Evolutionary conservation across 2,113 vertebrate genomes (phyloP).

Genomic region (Isurus oxyrinchus): DNA sequence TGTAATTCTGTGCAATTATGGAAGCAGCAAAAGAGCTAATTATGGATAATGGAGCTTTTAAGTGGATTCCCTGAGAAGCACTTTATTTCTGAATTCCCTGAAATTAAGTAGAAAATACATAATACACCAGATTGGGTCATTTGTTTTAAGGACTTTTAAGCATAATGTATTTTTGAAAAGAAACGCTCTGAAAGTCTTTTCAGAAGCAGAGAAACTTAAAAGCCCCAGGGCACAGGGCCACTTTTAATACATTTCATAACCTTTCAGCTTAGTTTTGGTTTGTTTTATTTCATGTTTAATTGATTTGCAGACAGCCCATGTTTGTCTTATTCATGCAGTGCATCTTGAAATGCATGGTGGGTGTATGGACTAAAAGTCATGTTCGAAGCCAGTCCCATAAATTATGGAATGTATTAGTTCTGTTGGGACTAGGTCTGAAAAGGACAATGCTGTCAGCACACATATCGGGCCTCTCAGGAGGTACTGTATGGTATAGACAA

Average conservation of each 20-base stretch:
- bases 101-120: background rate
- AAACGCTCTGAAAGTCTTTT: no score
- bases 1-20: background rate
- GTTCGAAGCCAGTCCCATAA: background rate
- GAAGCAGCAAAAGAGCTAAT: background rate
- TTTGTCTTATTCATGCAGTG: slow-evolving; percentile 27
- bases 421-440: slow-evolving; percentile 7
- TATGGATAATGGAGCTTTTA: background rate
- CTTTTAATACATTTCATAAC: background rate
- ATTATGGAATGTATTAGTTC: slow-evolving; percentile 25
- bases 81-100: background rate
- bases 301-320: background rate
- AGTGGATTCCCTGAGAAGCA: background rate
- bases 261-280: background rate
- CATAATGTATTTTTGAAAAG: background rate
- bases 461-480: background rate
- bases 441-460: slow-evolving; percentile 27
- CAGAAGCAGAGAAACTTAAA: background rate
- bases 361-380: slow-evolving; percentile 17
- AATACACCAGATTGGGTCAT: background rate
- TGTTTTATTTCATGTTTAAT: slow-evolving; percentile 31
- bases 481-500: background rate
- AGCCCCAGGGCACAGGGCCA: background rate
- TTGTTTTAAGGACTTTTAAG: background rate
- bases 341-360: slow-evolving; percentile 13